Evolutionary conservation across 2,797 vertebrate genomes (phyloP).

Genomic region (Crocodylus rhombifer): DNA sequence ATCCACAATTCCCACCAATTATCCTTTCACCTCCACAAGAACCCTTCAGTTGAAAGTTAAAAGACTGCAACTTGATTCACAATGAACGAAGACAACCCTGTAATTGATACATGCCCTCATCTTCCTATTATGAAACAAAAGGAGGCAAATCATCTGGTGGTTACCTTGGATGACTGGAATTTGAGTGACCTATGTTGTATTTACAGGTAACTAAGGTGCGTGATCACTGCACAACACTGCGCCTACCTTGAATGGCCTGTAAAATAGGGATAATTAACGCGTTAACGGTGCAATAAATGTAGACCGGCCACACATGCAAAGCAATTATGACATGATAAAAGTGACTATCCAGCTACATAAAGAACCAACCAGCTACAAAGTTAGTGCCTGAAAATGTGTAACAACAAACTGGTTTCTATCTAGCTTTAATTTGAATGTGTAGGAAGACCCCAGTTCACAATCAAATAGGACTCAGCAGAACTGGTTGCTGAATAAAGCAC

Average conservation of each 20-base stretch:
- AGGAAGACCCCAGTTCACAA: no score
- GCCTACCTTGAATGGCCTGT: neutral
- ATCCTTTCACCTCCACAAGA: conserved; percentile 3
- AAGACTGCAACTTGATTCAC: conserved; percentile 11
- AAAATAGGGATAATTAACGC: neutral
- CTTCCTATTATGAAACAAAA: neutral
- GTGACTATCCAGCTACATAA: no score
- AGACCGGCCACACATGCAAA: no score
- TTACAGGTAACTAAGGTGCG: neutral
- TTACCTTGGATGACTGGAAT: no score
- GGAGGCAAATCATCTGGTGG: neutral
- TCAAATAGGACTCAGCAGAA: neutral
- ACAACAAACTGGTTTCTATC: no score
- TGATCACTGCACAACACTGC: neutral
- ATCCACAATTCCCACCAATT: conserved; percentile 57
- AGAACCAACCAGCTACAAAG: no score
- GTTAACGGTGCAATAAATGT: no score
- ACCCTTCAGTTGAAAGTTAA: neutral
- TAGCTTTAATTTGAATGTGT: no score
- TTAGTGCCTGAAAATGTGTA: no score
- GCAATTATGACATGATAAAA: no score
- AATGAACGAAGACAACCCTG: neutral
- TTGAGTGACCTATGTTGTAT: no score
- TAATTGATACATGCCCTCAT: neutral
- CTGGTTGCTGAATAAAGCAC: neutral